Conservation (phyloP, 1,140 invertebrate species). For the Palaemon carinicauda region DNA sequence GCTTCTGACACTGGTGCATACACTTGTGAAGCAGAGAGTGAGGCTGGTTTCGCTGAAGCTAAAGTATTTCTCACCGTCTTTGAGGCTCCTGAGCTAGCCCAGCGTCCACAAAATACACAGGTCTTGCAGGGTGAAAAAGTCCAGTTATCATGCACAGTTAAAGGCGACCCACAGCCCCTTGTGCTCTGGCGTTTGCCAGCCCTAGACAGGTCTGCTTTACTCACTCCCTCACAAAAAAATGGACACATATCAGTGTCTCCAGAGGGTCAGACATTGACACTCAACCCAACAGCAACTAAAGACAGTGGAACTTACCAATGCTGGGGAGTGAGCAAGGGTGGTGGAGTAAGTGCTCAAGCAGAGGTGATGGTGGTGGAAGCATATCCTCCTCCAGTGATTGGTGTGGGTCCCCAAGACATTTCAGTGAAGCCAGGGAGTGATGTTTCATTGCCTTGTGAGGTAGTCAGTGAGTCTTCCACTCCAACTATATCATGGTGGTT, state of each 20-base stretch:
- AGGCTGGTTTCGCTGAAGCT: conserved; percentile 77
- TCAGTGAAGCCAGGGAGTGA: conserved; percentile 20
- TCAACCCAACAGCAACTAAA: neutral
- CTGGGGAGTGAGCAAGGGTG: conserved; percentile 52
- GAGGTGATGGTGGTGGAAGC: conserved; percentile 51
- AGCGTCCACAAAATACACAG: conserved; percentile 34
- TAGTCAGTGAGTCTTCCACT: conserved; percentile 47
- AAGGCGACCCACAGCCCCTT: conserved; percentile 51
- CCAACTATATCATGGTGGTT: conserved; percentile 51
- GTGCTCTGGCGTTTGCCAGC: conserved; percentile 54
- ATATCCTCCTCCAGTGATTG: conserved; percentile 51
- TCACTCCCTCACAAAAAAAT: conserved; percentile 39
- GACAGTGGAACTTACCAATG: conserved; percentile 66
- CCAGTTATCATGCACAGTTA: conserved; percentile 26
- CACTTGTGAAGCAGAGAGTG: conserved; percentile 82
- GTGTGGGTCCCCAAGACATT: conserved; percentile 51
- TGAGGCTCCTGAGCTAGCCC: conserved; percentile 42
- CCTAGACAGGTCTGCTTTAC: conserved; percentile 38
- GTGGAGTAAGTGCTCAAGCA: conserved; percentile 41
- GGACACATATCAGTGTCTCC: conserved; percentile 29
- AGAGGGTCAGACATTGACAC: conserved; percentile 31
- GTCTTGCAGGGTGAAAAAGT: conserved; percentile 22
- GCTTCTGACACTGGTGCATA: conserved; percentile 82
- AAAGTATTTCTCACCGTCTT: conserved; percentile 75
- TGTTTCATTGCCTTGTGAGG: conserved; percentile 50